These are phyloP conservation scores for Amblyjoppa proteus DNA, from an alignment of 2,888 invertebrate species.

Conservation along the genomic window DNA sequence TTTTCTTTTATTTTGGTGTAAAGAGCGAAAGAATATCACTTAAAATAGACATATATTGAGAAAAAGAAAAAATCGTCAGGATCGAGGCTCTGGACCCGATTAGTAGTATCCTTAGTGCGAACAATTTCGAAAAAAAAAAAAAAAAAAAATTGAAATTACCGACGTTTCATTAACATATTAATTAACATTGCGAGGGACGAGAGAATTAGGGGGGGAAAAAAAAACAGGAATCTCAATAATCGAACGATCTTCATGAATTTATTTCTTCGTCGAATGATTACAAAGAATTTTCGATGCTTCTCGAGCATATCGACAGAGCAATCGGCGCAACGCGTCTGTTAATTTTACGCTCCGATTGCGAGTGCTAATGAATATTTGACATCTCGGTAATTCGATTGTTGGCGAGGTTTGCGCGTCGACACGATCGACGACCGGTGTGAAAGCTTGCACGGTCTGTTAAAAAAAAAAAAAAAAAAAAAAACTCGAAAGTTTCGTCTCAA, in stretches of 20 bases:
- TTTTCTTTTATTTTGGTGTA: no score
- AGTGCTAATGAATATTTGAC: slow-evolving; percentile 23
- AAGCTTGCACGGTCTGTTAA: not conserved
- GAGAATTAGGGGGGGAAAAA: not conserved
- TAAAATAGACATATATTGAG: no score
- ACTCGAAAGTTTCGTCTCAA: not conserved
- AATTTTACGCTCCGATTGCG: slow-evolving; percentile 34
- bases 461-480: not conserved
- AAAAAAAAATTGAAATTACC: no score
- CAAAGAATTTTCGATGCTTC: not conserved
- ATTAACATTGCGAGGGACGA: no score
- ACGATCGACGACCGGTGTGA: not conserved
- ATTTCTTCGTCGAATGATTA: slow-evolving; percentile 7
- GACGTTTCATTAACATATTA: no score
- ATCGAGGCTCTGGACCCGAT: no score
- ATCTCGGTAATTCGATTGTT: slow-evolving; percentile 15
- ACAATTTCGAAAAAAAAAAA: no score
- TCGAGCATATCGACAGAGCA: not conserved
- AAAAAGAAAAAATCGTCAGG: no score
- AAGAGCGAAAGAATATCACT: no score
- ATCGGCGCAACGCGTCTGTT: not conserved
- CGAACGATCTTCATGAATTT: not conserved
- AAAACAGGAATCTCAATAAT: not conserved
- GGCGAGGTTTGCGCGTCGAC: not conserved
- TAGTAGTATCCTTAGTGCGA: no score